Base-by-base conservation (phyloP, 2,888 invertebrate species). In the Calliscelio sp. region DNA sequence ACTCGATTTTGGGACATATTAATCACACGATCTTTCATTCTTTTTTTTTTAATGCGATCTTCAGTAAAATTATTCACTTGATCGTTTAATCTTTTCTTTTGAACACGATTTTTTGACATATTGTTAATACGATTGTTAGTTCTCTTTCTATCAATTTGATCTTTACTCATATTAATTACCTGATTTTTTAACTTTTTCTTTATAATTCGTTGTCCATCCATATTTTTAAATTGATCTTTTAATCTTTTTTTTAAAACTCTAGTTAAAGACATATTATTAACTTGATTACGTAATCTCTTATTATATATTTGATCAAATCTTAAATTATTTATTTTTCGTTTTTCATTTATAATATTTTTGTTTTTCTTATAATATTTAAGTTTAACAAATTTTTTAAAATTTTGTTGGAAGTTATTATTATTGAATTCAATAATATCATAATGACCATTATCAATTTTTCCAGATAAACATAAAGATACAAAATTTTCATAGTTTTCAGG, bases 371-470 rank as follows among this genome's bases (percentile, higher is more conserved):
- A 53, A 53, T 53, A 53, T 25, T 14, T 53, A 3, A 24, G 7
- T 25, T 53, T 53, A 5, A 14, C n/a, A 53, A 53, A 53, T n/a
- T 41, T 63, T 63, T 41, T 63, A 20, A n/a, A 38, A 20, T 41
- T 22, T 7, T 18, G 7, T 25, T 7, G 14, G 41, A 41, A 63
- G 20, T 38, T 38, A 14, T 14, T 0, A 22, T 63, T 63, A n/a
- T 25, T 18, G 18, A 22, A 63, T 10, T 63, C 41, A 24, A 63
- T 44, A 22, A 63, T 63, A 41, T 63, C 63, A 41, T 41, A 63
- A 63, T 63, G 63, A n/a, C 63, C 63, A 14, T 63, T 20, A 41
- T 63, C 63, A 16, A 41, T 41, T 14, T 0, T 38, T 41, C 63
- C 63, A 38, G 41, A 41, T 41, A 63, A 20, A 11, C 20, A 20